These are phyloP conservation scores for Druceiella hillmani DNA, from an alignment of 2,888 invertebrate genomes.

Conservation along the genomic window DNA sequence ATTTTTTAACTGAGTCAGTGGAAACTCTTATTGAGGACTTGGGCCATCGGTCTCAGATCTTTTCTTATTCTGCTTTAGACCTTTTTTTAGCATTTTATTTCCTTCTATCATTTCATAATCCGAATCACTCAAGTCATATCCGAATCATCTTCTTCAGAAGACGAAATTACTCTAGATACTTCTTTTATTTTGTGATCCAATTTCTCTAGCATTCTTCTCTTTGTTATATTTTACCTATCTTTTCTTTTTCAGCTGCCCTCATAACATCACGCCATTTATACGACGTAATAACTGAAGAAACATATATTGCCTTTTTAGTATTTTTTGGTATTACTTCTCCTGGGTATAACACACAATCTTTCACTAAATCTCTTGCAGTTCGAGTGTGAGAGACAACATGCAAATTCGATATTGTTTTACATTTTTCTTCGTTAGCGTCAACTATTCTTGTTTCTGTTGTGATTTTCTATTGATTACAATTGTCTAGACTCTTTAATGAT, in stretches of 20 bases:
- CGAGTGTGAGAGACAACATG: conserved; percentile 2
- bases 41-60: conserved; percentile 5
- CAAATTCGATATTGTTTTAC: too few species aligned
- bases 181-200: conserved; percentile 9
- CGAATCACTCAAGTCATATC: too few species aligned
- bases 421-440: conserved; percentile 4
- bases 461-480: conserved; percentile 4
- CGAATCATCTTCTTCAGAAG: conserved; percentile 12
- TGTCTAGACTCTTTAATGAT: neutral
- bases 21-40: conserved; percentile 10
- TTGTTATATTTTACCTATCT: conserved; percentile 11
- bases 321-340: conserved; percentile 17
- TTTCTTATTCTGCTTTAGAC: conserved; percentile 2
- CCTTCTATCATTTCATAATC: conserved; percentile 8
- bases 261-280: conserved; percentile 18
- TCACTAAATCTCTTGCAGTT: conserved; percentile 15
- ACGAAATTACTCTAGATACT: conserved; percentile 7
- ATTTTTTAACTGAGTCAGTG: conserved; percentile 6
- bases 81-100: conserved; percentile 11
- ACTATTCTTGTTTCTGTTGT: conserved; percentile 1
- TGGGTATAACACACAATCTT: conserved; percentile 16
- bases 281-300: too few species aligned
- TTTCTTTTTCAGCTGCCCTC: conserved; percentile 17
- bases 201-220: conserved; percentile 4
- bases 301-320: conserved; percentile 9